phyloP scores from a whole-genome alignment of 2,113 vertebrate genomes.

The Dolichotis patagonum region DNA sequence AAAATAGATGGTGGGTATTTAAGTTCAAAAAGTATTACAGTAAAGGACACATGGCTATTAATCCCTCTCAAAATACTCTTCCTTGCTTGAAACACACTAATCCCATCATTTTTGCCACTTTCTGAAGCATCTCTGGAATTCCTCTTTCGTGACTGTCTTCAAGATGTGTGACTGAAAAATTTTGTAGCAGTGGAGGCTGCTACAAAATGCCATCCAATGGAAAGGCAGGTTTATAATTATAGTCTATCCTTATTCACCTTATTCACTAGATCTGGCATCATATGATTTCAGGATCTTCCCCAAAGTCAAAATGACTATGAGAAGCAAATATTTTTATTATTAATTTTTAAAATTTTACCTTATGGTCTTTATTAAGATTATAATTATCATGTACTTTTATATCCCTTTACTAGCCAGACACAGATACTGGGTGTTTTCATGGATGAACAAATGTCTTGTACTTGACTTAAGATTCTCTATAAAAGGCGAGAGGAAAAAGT shows the following conservation, averaged over 20 bases:
- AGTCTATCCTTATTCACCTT: background rate
- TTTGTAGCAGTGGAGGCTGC: background rate
- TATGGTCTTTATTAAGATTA: background rate
- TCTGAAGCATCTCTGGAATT: background rate
- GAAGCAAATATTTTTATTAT: background rate
- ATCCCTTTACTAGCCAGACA: background rate
- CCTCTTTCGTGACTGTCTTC: background rate
- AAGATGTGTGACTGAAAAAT: background rate
- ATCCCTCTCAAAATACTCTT: background rate
- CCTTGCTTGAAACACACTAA: background rate
- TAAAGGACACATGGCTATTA: background rate
- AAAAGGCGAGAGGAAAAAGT: background rate
- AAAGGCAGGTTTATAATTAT: background rate
- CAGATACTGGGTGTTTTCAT: background rate
- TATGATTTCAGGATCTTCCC: background rate
- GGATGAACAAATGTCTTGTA: background rate
- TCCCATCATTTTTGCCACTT: background rate
- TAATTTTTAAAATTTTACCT: background rate
- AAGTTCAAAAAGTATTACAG: background rate
- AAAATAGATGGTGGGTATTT: background rate
- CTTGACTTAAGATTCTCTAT: background rate
- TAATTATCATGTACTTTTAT: background rate
- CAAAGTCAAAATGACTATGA: background rate
- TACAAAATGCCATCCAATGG: background rate
- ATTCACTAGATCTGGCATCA: background rate